Percentiles rank a stretch among this genome's conserved stretches.
phyloP scores from a whole-genome alignment of 2,888 invertebrate genomes.

The Meta bourneti region DNA sequence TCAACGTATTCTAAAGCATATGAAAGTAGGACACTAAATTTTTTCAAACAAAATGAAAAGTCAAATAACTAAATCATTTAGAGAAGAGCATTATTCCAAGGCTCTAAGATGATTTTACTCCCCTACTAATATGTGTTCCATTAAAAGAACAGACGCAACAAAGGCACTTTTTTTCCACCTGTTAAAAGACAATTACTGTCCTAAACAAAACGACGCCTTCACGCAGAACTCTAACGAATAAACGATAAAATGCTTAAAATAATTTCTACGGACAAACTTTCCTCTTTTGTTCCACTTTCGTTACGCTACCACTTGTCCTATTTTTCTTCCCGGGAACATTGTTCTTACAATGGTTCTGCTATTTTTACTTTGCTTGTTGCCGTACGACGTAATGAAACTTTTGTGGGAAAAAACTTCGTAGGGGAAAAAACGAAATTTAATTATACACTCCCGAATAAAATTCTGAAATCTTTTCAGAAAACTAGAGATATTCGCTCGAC shows the following conservation, averaged over 20 bases:
- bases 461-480: background rate
- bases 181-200: background rate
- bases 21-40: too few species aligned
- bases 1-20: too few species aligned
- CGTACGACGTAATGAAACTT: background rate
- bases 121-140: background rate
- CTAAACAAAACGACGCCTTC: background rate
- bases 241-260: constrained; percentile 1
- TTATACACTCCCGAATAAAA: constrained; percentile 25
- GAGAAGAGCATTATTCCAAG: too few species aligned
- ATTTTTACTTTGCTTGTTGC: constrained; percentile 26
- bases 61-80: too few species aligned
- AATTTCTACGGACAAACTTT: background rate
- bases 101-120: background rate
- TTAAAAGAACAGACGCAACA: background rate
- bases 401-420: constrained; percentile 5
- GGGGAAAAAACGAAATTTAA: constrained; percentile 10
- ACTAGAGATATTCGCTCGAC: background rate
- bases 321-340: background rate
- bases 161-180: background rate
- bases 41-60: too few species aligned
- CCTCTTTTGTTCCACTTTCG: background rate
- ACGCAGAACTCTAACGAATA: background rate
- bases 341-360: background rate
- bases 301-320: background rate